Conservation (phyloP, 2,888 invertebrate species). For the Rhyacophila evoluta region DNA sequence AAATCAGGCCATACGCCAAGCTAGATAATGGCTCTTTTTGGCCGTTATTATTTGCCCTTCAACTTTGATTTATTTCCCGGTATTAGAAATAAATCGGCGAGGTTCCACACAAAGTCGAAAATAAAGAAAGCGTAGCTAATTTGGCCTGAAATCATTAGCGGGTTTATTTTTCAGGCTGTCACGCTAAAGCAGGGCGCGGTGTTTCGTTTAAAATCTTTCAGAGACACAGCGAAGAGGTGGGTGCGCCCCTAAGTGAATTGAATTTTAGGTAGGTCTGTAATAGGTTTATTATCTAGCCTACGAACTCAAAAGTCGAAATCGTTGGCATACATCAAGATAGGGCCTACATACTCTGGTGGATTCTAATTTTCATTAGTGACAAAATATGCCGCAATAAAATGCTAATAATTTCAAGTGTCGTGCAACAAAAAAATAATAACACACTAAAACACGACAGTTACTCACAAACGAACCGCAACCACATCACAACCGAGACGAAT, state of each 20-base stretch:
- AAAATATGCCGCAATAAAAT: not conserved
- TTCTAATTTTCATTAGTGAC: constrained; percentile 2
- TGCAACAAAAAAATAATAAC: no score
- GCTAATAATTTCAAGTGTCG: not conserved
- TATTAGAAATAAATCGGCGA: not conserved
- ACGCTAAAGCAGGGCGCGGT: constrained; percentile 5
- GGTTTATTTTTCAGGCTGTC: constrained; percentile 20
- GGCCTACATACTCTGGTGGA: not conserved
- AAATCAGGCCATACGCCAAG: not conserved
- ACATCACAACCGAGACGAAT: no score
- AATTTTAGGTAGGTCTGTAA: not conserved
- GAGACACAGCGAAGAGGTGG: constrained; percentile 2
- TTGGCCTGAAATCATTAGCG: constrained; percentile 1
- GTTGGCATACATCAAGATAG: not conserved
- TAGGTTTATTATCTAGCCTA: not conserved
- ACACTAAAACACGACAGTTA: no score
- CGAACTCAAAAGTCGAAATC: constrained; percentile 10
- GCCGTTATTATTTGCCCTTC: not conserved
- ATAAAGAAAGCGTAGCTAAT: not conserved
- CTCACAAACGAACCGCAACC: no score
- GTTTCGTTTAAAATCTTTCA: not conserved
- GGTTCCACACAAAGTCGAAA: not conserved
- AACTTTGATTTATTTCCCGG: not conserved
- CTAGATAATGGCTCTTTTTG: not conserved
- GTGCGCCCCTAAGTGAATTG: constrained; percentile 20